Evolutionary conservation across 1,140 invertebrate species (phyloP).

Genomic region (Procambarus virginalis): DNA sequence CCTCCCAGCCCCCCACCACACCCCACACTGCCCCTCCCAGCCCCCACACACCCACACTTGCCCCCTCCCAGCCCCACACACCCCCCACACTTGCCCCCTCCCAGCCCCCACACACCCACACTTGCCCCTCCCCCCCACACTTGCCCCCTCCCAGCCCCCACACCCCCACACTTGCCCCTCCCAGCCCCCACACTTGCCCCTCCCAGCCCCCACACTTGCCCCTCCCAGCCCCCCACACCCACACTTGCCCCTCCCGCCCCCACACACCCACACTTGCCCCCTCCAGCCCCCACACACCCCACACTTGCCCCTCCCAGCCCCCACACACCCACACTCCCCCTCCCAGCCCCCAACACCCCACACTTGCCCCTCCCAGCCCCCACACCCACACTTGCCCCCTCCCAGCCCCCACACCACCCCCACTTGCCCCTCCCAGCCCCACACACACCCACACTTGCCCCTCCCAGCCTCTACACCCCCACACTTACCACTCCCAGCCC

Average conservation of each 20-base stretch:
- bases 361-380: neutral
- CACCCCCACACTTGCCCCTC: no score
- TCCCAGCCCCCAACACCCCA: neutral
- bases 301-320: neutral
- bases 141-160: no score
- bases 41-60: no score
- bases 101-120: no score
- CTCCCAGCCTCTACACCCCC: no score
- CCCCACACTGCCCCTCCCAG: no score
- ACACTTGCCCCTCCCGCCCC: neutral
- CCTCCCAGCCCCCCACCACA: no score
- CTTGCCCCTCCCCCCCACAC: no score
- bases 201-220: neutral
- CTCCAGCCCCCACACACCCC: neutral
- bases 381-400: neutral
- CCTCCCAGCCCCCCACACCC: neutral
- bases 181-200: no score
- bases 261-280: neutral
- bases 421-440: no score
- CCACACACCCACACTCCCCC: neutral
- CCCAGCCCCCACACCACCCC: neutral
- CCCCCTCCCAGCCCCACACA: no score
- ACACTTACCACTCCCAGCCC: neutral
- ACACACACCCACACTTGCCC: neutral
- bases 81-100: no score